Conservation (phyloP, 1,140 invertebrate species). For the Eriosoma lanigerum region DNA sequence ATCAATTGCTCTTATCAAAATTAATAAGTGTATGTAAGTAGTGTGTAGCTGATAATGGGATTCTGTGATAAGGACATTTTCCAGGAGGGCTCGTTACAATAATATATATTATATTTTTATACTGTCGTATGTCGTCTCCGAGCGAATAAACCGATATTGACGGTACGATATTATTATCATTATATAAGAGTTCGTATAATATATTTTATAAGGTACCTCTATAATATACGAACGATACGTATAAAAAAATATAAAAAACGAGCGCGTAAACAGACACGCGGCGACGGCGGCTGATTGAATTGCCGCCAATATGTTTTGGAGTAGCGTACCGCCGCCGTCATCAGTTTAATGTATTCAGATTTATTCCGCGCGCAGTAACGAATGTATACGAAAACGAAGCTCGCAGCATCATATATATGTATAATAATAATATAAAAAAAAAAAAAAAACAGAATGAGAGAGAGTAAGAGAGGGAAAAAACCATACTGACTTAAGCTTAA, state of each 20-base stretch:
- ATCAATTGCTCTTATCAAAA: no score
- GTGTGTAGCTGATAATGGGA: no score
- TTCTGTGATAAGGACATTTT: no score
- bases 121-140: no score
- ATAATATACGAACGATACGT: not conserved
- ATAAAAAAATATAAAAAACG: not conserved
- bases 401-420: no score
- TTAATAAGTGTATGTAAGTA: no score
- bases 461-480: no score
- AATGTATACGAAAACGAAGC: not conserved
- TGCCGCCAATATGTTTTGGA: conserved; percentile 6
- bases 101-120: no score
- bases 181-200: no score
- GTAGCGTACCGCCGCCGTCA: not conserved
- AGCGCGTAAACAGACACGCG: conserved; percentile 1
- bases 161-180: no score
- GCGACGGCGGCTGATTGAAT: conserved; percentile 44
- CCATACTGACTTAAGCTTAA: conserved; percentile 42
- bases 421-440: not conserved
- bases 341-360: conserved; percentile 51
- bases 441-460: conserved; percentile 5
- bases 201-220: not conserved
- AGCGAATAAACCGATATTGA: no score
- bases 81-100: no score
- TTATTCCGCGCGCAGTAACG: conserved; percentile 42